Evolutionary conservation across 2,113 vertebrate genomes (phyloP).

Genomic region (Romanogobio albipinnatus): DNA sequence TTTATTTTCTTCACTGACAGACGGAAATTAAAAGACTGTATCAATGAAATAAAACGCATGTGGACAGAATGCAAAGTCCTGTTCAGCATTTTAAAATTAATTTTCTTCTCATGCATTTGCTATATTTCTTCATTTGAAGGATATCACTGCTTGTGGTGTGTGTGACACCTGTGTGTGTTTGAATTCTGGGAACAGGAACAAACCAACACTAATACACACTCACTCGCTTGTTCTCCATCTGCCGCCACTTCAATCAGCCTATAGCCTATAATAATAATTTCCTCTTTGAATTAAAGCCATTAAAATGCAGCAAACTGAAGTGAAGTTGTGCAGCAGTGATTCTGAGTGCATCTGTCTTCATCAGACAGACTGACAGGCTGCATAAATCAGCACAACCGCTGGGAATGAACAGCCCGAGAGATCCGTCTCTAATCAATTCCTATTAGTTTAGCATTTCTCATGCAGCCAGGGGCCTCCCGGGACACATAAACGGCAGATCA

Average conservation of each 20-base stretch:
- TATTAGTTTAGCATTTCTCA: slow-evolving; percentile 43
- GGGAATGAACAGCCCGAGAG: slow-evolving; percentile 21
- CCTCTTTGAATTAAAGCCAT: slow-evolving; percentile 51
- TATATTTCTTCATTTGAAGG: not conserved
- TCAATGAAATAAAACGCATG: not conserved
- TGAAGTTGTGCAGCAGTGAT: slow-evolving; percentile 13
- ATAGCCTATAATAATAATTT: slow-evolving; percentile 32
- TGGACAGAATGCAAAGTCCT: not conserved
- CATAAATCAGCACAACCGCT: slow-evolving; percentile 47
- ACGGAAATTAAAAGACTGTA: no score
- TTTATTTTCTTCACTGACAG: no score
- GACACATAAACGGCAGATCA: slow-evolving; percentile 39
- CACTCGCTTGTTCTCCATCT: slow-evolving; percentile 32
- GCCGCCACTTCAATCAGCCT: slow-evolving; percentile 31
- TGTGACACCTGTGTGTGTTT: not conserved
- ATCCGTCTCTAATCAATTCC: slow-evolving; percentile 53
- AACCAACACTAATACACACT: not conserved
- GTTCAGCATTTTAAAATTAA: not conserved
- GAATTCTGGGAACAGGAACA: not conserved
- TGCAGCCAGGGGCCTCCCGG: slow-evolving; percentile 25
- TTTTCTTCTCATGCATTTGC: not conserved
- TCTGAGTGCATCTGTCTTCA: slow-evolving; percentile 51
- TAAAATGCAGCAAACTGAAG: slow-evolving; percentile 42
- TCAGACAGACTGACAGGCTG: slow-evolving; percentile 44
- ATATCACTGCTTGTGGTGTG: not conserved